Evolutionary conservation across 2,888 invertebrate species (phyloP).

Genomic region (Mythimna pallens): DNA sequence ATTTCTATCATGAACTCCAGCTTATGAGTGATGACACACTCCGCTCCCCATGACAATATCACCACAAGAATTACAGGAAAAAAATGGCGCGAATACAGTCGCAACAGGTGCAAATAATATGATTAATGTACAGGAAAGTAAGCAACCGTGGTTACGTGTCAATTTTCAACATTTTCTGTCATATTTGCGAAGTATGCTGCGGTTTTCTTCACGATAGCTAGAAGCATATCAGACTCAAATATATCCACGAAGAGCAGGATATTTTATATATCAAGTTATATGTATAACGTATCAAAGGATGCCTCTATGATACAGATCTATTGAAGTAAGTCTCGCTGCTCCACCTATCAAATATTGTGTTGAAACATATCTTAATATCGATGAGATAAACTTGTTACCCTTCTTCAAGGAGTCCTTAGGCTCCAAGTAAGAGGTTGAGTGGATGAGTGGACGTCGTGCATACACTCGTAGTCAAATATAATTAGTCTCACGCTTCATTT

Average conservation of each 20-base stretch:
- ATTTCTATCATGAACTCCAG: conserved; percentile 25
- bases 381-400: conserved; percentile 12
- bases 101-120: conserved; percentile 74
- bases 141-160: conserved; percentile 34
- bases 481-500: conserved; percentile 22
- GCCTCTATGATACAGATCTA: conserved; percentile 23
- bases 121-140: conserved; percentile 68
- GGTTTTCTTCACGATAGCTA: neutral
- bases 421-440: neutral
- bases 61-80: conserved; percentile 30
- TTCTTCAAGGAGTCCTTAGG: conserved; percentile 18
- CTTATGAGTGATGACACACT: conserved; percentile 5
- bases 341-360: conserved; percentile 37
- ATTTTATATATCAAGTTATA: conserved; percentile 9
- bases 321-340: conserved; percentile 23
- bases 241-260: neutral
- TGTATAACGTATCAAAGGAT: conserved; percentile 13
- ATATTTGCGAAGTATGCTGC: neutral
- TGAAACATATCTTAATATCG: conserved; percentile 17
- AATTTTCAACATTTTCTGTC: conserved; percentile 36
- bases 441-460: conserved; percentile 22
- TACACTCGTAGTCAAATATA: conserved; percentile 13
- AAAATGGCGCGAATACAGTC: conserved; percentile 58
- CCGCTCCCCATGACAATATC: conserved; percentile 26
- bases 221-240: neutral